phyloP scores from a whole-genome alignment of 2,888 invertebrate species.

The Drosophila paranaensis region DNA sequence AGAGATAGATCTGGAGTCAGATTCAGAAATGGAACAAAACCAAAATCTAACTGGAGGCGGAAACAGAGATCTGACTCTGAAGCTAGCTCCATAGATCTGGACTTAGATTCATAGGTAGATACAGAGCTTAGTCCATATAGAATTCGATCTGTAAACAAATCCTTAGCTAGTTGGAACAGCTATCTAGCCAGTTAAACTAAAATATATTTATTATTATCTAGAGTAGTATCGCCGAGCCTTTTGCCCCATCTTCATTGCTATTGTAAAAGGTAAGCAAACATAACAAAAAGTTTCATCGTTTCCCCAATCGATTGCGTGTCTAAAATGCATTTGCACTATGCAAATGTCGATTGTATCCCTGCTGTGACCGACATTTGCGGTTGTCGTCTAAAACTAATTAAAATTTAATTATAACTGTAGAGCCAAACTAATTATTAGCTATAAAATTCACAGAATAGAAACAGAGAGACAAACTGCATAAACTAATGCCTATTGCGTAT shows the following conservation, averaged over 20 bases:
- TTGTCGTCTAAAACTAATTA: not conserved
- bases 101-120: too few species aligned
- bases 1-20: not conserved
- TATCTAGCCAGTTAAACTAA: too few species aligned
- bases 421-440: not conserved
- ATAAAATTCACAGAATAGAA: not conserved
- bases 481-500: not conserved
- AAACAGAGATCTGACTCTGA: too few species aligned
- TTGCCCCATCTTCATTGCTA: not conserved
- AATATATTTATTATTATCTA: too few species aligned
- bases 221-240: not conserved
- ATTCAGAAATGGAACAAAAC: not conserved
- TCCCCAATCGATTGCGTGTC: conserved; percentile 20
- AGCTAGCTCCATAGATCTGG: too few species aligned
- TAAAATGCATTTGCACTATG: conserved; percentile 2
- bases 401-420: not conserved
- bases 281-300: not conserved
- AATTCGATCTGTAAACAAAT: not conserved
- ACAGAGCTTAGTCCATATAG: too few species aligned
- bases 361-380: not conserved
- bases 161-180: not conserved
- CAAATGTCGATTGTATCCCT: conserved; percentile 21
- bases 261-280: not conserved
- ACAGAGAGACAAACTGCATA: not conserved
- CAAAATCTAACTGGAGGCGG: too few species aligned